Conservation (phyloP, 2,888 invertebrate genomes). For the Spialia ferax region DNA sequence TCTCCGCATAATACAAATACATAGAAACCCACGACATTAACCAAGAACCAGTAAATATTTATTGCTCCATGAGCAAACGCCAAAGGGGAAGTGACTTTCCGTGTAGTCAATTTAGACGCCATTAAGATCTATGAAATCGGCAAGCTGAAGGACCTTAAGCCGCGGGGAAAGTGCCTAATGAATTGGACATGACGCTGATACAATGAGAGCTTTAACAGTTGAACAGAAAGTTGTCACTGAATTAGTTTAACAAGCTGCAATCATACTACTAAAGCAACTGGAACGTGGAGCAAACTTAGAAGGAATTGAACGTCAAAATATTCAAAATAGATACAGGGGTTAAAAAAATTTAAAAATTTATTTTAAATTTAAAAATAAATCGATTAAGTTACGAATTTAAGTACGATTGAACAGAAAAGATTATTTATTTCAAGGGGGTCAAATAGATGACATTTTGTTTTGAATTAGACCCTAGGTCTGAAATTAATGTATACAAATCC, state of each 20-base stretch:
- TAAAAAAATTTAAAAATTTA: too few species aligned
- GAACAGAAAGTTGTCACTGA: background rate
- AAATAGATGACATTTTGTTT: too few species aligned
- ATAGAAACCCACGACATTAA: conserved; percentile 22
- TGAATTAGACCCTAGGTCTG: too few species aligned
- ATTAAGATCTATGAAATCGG: conserved; percentile 49
- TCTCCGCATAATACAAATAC: background rate
- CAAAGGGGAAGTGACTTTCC: conserved; percentile 51
- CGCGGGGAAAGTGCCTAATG: conserved; percentile 32
- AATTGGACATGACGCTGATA: conserved; percentile 35
- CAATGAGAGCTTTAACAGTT: conserved; percentile 7
- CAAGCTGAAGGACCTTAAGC: conserved; percentile 34
- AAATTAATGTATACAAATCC: conserved; percentile 1
- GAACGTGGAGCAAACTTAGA: too few species aligned
- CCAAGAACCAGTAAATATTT: conserved; percentile 39
- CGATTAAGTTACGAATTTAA: too few species aligned
- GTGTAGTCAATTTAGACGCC: conserved; percentile 50
- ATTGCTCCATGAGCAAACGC: conserved; percentile 39
- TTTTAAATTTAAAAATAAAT: too few species aligned
- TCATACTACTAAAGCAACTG: too few species aligned
- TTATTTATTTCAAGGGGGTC: too few species aligned
- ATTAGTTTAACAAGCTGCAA: background rate
- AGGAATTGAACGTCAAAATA: too few species aligned
- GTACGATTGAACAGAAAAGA: too few species aligned
- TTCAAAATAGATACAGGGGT: too few species aligned